phyloP scores from a whole-genome alignment of 2,113 vertebrate genomes.

The Sorex araneus region DNA sequence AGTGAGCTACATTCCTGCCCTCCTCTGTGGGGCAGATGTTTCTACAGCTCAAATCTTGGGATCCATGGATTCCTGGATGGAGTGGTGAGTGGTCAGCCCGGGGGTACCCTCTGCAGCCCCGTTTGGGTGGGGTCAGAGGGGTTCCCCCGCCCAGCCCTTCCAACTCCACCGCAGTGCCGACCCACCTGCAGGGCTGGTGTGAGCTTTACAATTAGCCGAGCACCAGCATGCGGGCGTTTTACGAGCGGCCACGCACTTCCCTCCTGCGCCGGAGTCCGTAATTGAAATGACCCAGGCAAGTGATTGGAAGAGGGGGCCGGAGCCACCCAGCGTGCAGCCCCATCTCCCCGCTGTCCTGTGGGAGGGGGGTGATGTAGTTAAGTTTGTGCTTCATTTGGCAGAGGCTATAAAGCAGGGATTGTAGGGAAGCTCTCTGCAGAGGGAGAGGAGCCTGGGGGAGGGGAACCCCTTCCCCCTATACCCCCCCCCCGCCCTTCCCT shows the following conservation, averaged over 20 bases:
- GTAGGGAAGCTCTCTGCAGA: conserved; percentile 49
- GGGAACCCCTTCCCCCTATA: neutral
- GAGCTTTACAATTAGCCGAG: conserved; percentile 81
- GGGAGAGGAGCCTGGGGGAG: neutral
- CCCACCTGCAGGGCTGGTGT: conserved; percentile 76
- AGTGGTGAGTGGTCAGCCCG: neutral
- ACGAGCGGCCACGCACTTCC: conserved; percentile 47
- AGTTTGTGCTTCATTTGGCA: conserved; percentile 82
- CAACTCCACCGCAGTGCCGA: neutral
- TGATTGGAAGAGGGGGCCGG: conserved; percentile 66
- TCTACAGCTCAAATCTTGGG: neutral
- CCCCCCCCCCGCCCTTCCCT: too few relatives aligned
- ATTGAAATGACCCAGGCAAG: conserved; percentile 79
- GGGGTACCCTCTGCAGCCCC: neutral
- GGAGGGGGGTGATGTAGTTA: conserved; percentile 76
- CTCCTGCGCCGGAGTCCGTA: conserved; percentile 60
- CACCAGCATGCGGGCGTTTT: conserved; percentile 65
- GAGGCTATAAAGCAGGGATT: conserved; percentile 73
- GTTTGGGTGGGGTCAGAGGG: neutral
- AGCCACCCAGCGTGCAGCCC: conserved; percentile 49
- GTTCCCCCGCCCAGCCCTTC: neutral
- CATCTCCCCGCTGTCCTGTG: neutral
- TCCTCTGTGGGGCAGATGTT: neutral
- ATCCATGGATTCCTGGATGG: too few relatives aligned
- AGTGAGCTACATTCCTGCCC: neutral